Evolutionary conservation across 1,140 invertebrate species (phyloP).

Genomic region (Pachypsylla venusta): DNA sequence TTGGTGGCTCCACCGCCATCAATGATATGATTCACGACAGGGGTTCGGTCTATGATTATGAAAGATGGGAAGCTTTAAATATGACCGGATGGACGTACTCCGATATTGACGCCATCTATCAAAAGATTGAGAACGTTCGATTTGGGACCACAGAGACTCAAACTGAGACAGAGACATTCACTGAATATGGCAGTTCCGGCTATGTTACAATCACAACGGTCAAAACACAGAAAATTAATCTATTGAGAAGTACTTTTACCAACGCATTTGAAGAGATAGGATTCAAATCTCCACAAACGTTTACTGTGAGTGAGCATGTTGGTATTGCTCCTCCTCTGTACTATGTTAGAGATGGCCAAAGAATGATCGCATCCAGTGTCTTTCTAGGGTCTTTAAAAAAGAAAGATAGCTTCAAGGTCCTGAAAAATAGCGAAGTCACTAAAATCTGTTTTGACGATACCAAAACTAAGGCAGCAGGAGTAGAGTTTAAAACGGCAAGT

Average conservation of each 20-base stretch:
- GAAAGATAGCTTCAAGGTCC: not conserved
- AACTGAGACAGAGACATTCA: not conserved
- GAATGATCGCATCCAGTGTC: not conserved
- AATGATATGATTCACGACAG: constrained; percentile 2
- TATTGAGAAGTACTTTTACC: not conserved
- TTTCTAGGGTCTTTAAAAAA: not conserved
- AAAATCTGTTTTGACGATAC: constrained; percentile 7
- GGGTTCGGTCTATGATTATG: not conserved
- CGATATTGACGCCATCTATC: not conserved
- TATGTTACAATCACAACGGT: not conserved
- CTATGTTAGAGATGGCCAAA: constrained; percentile 1
- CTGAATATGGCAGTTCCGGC: not conserved
- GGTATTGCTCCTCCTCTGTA: not conserved
- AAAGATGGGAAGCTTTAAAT: constrained; percentile 3
- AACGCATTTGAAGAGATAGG: not conserved
- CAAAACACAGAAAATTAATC: not conserved
- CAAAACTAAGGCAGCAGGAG: not conserved
- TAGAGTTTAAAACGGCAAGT: not conserved
- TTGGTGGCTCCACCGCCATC: not conserved
- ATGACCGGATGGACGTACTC: not conserved
- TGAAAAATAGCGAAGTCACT: not conserved
- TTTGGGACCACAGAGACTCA: not conserved
- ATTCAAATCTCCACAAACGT: not conserved
- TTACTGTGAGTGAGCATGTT: constrained; percentile 1
- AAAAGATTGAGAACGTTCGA: not conserved